Conservation (phyloP, 2,888 invertebrate species). For the Escarpia spicata region DNA sequence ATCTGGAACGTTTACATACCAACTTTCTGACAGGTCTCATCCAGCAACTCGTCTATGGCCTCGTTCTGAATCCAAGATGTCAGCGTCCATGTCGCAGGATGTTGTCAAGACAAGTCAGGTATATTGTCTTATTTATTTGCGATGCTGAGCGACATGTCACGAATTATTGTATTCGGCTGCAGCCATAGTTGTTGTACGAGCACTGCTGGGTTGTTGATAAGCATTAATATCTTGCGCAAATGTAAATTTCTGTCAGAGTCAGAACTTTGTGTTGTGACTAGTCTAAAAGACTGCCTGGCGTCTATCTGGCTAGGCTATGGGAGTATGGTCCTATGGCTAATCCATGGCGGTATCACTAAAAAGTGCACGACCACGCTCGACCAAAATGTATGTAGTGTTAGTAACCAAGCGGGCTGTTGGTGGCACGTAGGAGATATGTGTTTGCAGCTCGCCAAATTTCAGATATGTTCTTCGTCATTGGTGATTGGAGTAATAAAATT, state of each 20-base stretch:
- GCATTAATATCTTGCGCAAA: neutral
- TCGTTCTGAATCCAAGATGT: constrained; percentile 10
- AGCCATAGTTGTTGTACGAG: neutral
- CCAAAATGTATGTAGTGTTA: too few relatives aligned
- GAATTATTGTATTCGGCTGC: neutral
- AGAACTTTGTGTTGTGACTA: too few relatives aligned
- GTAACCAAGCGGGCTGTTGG: too few relatives aligned
- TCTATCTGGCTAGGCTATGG: too few relatives aligned
- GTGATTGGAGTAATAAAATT: too few relatives aligned
- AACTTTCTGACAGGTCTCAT: neutral
- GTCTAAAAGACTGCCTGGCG: too few relatives aligned
- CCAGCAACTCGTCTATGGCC: constrained; percentile 2
- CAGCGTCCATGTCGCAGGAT: constrained; percentile 11
- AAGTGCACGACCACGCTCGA: too few relatives aligned
- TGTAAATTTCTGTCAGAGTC: neutral
- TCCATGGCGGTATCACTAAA: too few relatives aligned
- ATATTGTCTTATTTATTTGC: neutral
- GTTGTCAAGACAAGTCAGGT: neutral
- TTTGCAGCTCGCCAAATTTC: too few relatives aligned
- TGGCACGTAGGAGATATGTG: too few relatives aligned
- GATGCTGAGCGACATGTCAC: neutral
- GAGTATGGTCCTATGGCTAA: too few relatives aligned
- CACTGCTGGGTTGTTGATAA: neutral
- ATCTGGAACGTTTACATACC: neutral
- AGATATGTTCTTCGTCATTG: too few relatives aligned